Evolutionary conservation across 2,888 invertebrate species (phyloP), one percentile per base, ranked within the genome.

Genomic region (Pteria penguin): DNA sequence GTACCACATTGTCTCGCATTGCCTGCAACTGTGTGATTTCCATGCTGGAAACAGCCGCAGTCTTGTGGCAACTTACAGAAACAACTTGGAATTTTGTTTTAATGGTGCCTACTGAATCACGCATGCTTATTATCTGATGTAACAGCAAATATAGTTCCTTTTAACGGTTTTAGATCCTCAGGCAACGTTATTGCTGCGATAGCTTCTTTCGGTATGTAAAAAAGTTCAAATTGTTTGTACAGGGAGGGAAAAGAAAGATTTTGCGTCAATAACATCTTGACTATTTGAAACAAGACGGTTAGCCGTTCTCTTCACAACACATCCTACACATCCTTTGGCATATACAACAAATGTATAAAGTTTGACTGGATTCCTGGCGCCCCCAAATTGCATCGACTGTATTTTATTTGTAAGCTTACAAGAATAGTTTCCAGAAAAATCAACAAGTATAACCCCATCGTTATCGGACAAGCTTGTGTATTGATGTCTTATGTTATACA

Each of bases 341-440:
- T 72, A 72, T 4, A 72, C 22, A 3, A 66, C 45, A 4, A 27
- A 66, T 45, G 66, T 67, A 54, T 66, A 61, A 14, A 66, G 24
- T 24, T 58, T 29, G 18, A 72, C 60, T 4, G 66, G 72, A 33
- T 62, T 54, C 24, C 60, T 58, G n/a, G 76, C 78, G 1, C 61
- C 76, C 31, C 76, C 80, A 62, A 75, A 77, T 33, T 77, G 72
- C 76, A 77, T 74, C 14, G 62, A 27, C 33, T 76, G 73, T 11
- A 76, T 36, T 70, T 76, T 74, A 11, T 29, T 14, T 26, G 36
- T 5, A 18, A 73, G 29, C 55, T 73, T 71, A 32, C 73, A 75
- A 18, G n/a, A 31, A 31, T 73, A 75, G 70, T 80, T 78, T 68
- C 78, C 80, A 2, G 75, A 75, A 36, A 75, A 76, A 24, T 78